A percentile compares a stretch with the other conserved stretches of the same genome.
phyloP scores from a whole-genome alignment of 2,113 vertebrate genomes.

The Plecturocebus donacophilus region DNA sequence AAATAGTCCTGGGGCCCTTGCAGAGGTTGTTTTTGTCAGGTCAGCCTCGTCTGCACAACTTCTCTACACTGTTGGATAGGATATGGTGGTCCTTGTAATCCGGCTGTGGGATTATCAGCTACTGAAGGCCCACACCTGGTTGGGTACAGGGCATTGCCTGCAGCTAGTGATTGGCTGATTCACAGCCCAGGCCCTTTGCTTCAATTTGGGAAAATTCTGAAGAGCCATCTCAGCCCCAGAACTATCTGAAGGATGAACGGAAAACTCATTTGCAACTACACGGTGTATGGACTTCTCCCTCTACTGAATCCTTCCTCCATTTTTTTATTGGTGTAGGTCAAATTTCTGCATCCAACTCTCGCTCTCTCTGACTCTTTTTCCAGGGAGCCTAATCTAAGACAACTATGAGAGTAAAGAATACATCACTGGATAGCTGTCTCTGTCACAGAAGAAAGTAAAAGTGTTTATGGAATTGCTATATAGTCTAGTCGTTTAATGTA shows the following conservation, averaged over 20 bases:
- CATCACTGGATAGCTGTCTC: not conserved
- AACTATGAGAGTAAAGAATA: not conserved
- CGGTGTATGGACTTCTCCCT: accelerated
- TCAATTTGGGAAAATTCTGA: not conserved
- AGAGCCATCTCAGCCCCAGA: not conserved
- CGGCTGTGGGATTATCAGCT: not conserved
- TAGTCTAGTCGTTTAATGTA: not conserved
- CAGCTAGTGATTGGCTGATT: not conserved
- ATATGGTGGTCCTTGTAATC: accelerated
- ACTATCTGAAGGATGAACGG: not conserved
- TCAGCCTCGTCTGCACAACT: not conserved
- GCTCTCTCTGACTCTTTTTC: not conserved
- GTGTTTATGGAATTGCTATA: not conserved
- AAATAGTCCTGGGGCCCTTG: accelerated
- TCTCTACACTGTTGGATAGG: not conserved
- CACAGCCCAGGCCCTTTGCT: not conserved
- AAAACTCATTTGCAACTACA: not conserved
- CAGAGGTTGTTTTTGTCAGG: not conserved
- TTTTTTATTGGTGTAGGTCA: not conserved
- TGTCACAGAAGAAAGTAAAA: not conserved
- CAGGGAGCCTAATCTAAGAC: not conserved
- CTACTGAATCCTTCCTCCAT: no score
- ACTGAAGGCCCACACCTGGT: not conserved
- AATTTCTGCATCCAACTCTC: not conserved
- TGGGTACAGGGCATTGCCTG: not conserved